Evolutionary conservation across 2,113 vertebrate genomes (phyloP), one percentile per base, ranked within the genome.

Genomic region (Cheilinus undulatus): DNA sequence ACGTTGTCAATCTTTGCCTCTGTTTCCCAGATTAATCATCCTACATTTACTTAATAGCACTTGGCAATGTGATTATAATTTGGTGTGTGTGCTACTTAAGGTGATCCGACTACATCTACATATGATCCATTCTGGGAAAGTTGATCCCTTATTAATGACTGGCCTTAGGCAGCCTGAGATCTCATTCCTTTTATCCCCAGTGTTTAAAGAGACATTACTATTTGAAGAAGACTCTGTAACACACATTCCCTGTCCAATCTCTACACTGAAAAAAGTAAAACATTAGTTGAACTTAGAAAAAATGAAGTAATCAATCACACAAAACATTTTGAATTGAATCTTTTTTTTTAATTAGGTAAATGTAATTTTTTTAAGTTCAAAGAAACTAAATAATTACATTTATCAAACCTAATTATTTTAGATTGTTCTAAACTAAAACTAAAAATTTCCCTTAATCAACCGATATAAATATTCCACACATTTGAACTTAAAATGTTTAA

Each of bases 101-200:
- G 43, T 32, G 53, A 80, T 43, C 34, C 36, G 48, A 9, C 20
- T 40, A 71, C 58, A 83, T 53, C 61, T 61, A 63, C 46, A 61
- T 59, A 53, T n/a, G 28, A 38, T 69, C 80, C 56, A 59, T 30
- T 68, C 62, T 34, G 7, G 13, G 43, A 22, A 86, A 69, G 61
- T 77, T 57, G 60, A 40, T 54, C 53, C 42, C 14, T 63, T 81
- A 36, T 63, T 81, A 76, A 87, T 67, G 65, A 78, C 53, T 42
- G 61, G 67, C 74, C 59, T 81, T 69, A 69, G 77, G 71, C 64
- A 76, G 57, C 51, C 57, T 67, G 67, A 78, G 57, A 42, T 81
- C 48, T 61, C 40, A 78, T 67, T 80, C 58, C 38, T 70, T 80
- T 73, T 26, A 64, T 67, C 36, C 27, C 43, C 38, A 56, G 24